Percentiles rank a stretch among this genome's conserved stretches.
phyloP scores from a whole-genome alignment of 2,113 vertebrate genomes.

The Lophotis ruficrista region DNA sequence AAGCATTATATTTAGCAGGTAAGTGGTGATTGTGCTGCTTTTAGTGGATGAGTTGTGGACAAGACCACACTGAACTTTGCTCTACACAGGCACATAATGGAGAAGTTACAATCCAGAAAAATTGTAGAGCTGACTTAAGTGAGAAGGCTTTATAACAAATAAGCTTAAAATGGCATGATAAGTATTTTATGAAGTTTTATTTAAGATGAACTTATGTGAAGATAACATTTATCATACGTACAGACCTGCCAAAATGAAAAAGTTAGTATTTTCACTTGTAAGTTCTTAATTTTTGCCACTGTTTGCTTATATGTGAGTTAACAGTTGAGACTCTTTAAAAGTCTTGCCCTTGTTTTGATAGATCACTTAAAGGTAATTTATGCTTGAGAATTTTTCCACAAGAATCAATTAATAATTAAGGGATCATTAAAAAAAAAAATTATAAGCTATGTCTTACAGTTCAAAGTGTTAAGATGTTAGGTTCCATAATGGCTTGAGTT shows the following conservation, averaged over 20 bases:
- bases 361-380: not conserved
- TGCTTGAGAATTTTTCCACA: not conserved
- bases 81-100: not conserved
- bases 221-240: not conserved
- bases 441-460: not conserved
- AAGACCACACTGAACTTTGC: not conserved
- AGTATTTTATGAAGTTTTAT: not conserved
- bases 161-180: not conserved
- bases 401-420: not conserved
- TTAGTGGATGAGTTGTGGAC: not conserved
- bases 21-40: not conserved
- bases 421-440: not conserved
- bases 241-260: not conserved
- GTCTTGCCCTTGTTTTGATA: not conserved
- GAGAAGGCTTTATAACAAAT: not conserved
- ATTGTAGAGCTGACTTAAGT: not conserved
- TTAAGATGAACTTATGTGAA: not conserved
- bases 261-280: not conserved
- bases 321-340: not conserved
- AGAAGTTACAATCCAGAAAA: not conserved
- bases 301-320: not conserved
- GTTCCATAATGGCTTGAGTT: not conserved
- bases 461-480: not conserved
- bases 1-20: slow-evolving; percentile 92
- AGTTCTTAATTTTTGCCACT: not conserved